These are phyloP conservation scores for Meloidogyne chitwoodi DNA, from an alignment of 1,140 invertebrate genomes.

Conservation along the genomic window DNA sequence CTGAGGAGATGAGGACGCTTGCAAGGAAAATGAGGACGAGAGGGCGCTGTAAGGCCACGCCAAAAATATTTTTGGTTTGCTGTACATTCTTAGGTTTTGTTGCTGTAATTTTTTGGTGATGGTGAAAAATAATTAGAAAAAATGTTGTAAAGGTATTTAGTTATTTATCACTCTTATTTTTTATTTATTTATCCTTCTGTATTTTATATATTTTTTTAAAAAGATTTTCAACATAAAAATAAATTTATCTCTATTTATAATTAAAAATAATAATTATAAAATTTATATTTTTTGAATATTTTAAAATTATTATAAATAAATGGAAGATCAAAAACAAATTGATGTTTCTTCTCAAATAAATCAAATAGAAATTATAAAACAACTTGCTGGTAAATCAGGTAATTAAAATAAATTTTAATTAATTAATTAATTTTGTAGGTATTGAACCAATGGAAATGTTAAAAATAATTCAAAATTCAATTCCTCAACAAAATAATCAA, in stretches of 20 bases:
- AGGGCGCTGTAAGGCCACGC: neutral
- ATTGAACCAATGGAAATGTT: neutral
- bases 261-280: no score
- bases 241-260: no score
- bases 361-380: neutral
- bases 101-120: neutral
- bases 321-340: no score
- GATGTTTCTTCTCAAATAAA: no score
- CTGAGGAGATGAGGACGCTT: neutral
- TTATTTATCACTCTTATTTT: no score
- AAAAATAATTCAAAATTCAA: conserved; percentile 9
- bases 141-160: neutral
- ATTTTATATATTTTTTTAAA: no score
- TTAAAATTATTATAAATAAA: no score
- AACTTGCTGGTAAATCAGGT: neutral
- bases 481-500: neutral
- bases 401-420: neutral
- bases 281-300: no score
- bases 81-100: neutral
- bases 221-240: no score
- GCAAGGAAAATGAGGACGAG: neutral
- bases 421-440: neutral
- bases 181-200: no score
- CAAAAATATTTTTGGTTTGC: neutral
- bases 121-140: neutral